Conservation (phyloP, 2,888 invertebrate species). For the Philopedon plagiatum region DNA sequence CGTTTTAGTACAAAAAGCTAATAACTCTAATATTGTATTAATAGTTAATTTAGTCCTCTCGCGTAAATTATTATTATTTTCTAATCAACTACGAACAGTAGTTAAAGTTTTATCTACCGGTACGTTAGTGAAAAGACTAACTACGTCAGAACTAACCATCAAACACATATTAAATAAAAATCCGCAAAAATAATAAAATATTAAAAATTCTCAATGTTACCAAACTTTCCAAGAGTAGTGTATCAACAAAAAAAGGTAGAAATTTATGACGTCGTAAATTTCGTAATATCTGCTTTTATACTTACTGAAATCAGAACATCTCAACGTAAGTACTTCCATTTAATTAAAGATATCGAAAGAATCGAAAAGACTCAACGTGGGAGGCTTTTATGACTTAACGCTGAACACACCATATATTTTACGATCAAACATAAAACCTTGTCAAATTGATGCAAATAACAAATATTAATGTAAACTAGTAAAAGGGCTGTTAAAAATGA, state of each 20-base stretch:
- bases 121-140: no score
- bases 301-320: conserved; percentile 30
- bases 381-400: conserved; percentile 33
- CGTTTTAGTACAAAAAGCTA: no score
- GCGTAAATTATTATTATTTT: no score
- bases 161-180: no score
- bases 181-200: no score
- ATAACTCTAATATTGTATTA: no score
- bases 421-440: conserved; percentile 20
- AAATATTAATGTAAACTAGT: conserved; percentile 28
- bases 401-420: conserved; percentile 42
- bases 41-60: no score
- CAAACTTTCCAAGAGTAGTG: no score
- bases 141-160: no score
- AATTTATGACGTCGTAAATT: conserved; percentile 33
- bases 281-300: conserved; percentile 10
- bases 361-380: conserved; percentile 25
- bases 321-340: conserved; percentile 42
- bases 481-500: not conserved
- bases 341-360: conserved; percentile 42
- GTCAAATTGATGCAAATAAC: conserved; percentile 43
- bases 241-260: conserved; percentile 26
- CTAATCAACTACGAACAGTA: no score
- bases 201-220: no score
- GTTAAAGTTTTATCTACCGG: no score